Base-by-base conservation (phyloP, 2,888 invertebrate genomes). In the Drosophila anceps region DNA sequence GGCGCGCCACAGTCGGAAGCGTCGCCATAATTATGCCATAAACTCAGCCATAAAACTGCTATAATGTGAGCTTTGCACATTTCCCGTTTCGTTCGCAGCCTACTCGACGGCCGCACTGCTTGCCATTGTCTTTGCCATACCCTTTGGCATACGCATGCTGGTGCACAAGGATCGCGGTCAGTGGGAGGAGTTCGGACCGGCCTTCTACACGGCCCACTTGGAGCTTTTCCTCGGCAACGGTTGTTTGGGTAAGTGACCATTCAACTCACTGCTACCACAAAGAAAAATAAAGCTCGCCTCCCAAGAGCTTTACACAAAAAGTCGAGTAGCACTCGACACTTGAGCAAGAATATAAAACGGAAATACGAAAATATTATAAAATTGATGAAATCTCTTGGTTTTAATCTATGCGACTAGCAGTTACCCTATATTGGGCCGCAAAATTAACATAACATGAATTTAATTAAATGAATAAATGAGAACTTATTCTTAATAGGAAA, bases 91-190 rank as follows among this genome's bases (percentile, higher is more conserved):
- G 37, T 41, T 65, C 8, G 24, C 15, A 95, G 96, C 96, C 60
- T 95, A 97, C 90, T 96, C 96, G n/a, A 95, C 95, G 4, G 96
- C 96, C 15, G 96, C 97, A 41, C 94, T 96, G 60, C 93, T 96
- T 88, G 95, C 96, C 18, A 96, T 96, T 80, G 90, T 95, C 41
- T 95, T 96, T 84, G 95, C 95, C 75, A 94, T 96, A 66, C 95
- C 96, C 46, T 95, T 96, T 91, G 94, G 95, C 50, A 94, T 95
- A 89, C 94, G 96, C 53, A 95, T 96, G 77, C 93, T 95, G 55
- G 94, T 95, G 59, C 95, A 95, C 91, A 94, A 94, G 84, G 95
- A 96, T 90, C 93, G 94, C 13, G 95, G 95, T 13, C 94, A 94
- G 73, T 96, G 95, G 95, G 94, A 93, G 78, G 94, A 94, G 81